These are phyloP conservation scores for Apis laboriosa DNA, from an alignment of 1,140 invertebrate genomes.

Conservation along the genomic window DNA sequence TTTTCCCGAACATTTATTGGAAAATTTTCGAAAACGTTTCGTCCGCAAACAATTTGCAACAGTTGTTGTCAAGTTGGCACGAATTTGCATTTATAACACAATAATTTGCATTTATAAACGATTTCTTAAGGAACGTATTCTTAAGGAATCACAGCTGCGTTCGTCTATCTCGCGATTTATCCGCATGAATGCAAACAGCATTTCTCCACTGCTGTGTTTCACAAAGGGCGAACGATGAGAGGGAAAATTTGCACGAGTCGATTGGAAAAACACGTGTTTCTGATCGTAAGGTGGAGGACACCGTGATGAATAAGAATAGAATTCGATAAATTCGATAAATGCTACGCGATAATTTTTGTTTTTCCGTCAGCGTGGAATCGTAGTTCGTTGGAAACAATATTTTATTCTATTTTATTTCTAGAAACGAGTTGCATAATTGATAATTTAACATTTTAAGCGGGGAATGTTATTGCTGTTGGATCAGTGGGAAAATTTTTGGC, in stretches of 20 bases:
- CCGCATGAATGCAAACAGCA: constrained; percentile 21
- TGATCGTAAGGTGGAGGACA: background rate
- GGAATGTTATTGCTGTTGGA: too few relatives aligned
- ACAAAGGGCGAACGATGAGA: constrained; percentile 29
- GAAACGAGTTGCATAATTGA: too few relatives aligned
- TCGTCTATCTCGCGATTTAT: constrained; percentile 29
- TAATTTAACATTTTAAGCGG: too few relatives aligned
- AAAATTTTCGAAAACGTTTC: background rate
- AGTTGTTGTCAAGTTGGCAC: background rate
- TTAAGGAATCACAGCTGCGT: constrained; percentile 45
- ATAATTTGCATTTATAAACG: constrained; percentile 36
- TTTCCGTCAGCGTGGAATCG: background rate
- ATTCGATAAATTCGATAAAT: constrained; percentile 13
- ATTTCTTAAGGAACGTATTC: constrained; percentile 29
- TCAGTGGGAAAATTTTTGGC: too few relatives aligned
- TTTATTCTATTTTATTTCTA: too few relatives aligned
- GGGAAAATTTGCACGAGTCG: constrained; percentile 39
- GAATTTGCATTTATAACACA: constrained; percentile 32
- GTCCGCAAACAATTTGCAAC: background rate
- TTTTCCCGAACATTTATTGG: background rate
- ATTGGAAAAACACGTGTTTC: constrained; percentile 21
- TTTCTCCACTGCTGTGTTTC: constrained; percentile 12
- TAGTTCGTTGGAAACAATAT: too few relatives aligned
- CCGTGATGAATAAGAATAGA: constrained; percentile 11
- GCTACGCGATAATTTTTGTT: background rate